These are phyloP conservation scores for Tetragonula clypearis DNA, from an alignment of 1,140 invertebrate genomes.

Conservation along the genomic window DNA sequence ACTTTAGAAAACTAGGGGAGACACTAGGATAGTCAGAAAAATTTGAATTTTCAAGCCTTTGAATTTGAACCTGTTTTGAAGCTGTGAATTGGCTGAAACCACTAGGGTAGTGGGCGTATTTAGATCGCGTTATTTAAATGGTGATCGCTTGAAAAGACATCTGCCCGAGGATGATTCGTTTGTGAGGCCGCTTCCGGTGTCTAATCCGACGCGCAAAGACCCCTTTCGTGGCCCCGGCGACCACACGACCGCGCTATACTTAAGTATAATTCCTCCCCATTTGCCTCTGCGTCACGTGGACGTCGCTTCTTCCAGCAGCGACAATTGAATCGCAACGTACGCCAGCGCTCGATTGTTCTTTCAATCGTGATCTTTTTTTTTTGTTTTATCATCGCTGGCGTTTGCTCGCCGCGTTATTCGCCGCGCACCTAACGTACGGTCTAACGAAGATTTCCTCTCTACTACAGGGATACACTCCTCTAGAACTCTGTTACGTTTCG, in stretches of 20 bases:
- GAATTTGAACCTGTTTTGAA: no score
- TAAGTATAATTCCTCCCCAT: conserved; percentile 64
- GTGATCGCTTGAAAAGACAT: neutral
- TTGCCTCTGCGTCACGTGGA: conserved; percentile 52
- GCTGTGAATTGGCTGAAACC: no score
- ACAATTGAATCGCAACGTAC: conserved; percentile 60
- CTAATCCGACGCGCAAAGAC: conserved; percentile 46
- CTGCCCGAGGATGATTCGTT: neutral
- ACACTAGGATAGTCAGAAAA: no score
- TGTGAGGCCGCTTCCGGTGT: conserved; percentile 54
- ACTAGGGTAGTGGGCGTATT: no score
- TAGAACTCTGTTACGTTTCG: neutral
- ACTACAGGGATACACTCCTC: neutral
- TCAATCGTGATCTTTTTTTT: conserved; percentile 61
- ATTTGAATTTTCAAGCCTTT: no score
- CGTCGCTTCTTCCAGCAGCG: conserved; percentile 36
- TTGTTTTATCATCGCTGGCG: conserved; percentile 45
- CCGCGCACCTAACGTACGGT: conserved; percentile 11
- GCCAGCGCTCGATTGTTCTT: conserved; percentile 65
- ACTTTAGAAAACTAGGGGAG: no score
- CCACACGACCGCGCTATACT: conserved; percentile 44
- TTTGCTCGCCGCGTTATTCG: conserved; percentile 26
- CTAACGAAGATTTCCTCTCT: neutral
- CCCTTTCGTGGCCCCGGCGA: conserved; percentile 45
- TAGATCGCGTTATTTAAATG: neutral